Base-by-base conservation (phyloP, 2,797 vertebrate genomes). In the Oreochromis mossambicus region DNA sequence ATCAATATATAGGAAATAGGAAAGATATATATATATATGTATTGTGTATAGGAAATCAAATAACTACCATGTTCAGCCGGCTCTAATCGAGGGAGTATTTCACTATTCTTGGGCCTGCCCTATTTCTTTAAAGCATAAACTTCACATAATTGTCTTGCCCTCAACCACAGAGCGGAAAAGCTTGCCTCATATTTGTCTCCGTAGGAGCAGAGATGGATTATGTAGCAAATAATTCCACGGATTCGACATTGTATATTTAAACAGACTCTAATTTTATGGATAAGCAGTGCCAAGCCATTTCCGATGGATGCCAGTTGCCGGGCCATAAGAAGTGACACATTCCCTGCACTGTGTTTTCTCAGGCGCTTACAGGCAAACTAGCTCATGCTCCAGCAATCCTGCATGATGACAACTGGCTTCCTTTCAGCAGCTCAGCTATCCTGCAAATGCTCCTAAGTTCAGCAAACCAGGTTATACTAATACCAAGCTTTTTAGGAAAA, bases 221-320 rank as follows among this genome's bases (percentile, higher is more conserved):
- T 92, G 94, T 82, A 73, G 86, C 54, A 86, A 94, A 94, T 89
- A 86, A 91, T 93, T 94, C 88, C 90, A 86, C 82, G 89, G 89
- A 90, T 92, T 93, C 70, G 48, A 88, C 91, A 86, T 86, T 91
- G 88, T 93, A 90, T 89, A 92, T 94, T 94, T 93, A 93, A 94
- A 94, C 93, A 88, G 89, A 92, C 86, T 90, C 46, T 92, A 91
- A 95, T 94, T 95, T 93, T 94, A 94, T 93, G 92, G 93, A 87
- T 89, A 94, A 90, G 88, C 83, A 80, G 91, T 91, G 94, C 93
- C 94, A 93, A 93, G 92, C 87, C 92, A 90, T 95, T 94, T 94
- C 92, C 83, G 73, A 91, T 88, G 87, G 89, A 90, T 93, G 90
- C 92, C 93, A 92, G 92, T 93, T 90, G 89, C 91, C 86, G 79